These are phyloP conservation scores for Brachyopa scutellaris DNA, from an alignment of 2,888 invertebrate species.

Conservation along the genomic window DNA sequence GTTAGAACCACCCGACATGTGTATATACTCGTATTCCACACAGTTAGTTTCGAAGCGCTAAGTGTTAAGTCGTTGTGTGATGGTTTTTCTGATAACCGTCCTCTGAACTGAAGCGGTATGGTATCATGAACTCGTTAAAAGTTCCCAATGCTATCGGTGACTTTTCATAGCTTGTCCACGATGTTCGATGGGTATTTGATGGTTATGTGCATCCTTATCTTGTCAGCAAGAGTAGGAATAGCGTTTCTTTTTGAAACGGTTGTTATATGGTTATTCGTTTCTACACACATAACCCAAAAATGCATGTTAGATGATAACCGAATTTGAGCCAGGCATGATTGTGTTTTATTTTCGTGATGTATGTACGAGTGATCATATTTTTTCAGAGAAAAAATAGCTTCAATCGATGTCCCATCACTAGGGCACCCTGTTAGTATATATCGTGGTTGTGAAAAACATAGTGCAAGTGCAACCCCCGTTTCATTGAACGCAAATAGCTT, in stretches of 20 bases:
- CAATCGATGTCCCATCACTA: no score
- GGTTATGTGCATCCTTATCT: slow-evolving; percentile 20
- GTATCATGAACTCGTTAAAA: slow-evolving; percentile 21
- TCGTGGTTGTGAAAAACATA: no score
- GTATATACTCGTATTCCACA: background rate
- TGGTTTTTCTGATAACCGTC: slow-evolving; percentile 16
- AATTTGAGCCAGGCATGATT: no score
- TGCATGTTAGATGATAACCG: no score
- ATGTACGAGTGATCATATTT: no score
- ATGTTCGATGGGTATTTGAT: slow-evolving; percentile 5
- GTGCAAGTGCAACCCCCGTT: no score
- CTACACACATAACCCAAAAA: no score
- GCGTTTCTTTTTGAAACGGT: slow-evolving; percentile 14
- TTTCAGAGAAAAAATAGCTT: no score
- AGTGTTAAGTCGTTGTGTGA: background rate
- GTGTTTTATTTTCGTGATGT: no score
- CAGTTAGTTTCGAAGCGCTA: background rate
- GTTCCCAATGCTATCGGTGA: slow-evolving; percentile 24
- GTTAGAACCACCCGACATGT: background rate
- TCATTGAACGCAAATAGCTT: no score
- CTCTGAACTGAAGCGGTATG: slow-evolving; percentile 7
- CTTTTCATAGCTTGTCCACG: slow-evolving; percentile 4
- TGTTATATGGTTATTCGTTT: no score
- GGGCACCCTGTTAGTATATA: no score
- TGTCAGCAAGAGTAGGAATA: slow-evolving; percentile 2